Percentiles rank a stretch among this genome's conserved stretches.
These are phyloP conservation scores for Eupithecia vulgata DNA, from an alignment of 2,888 invertebrate genomes.

Conservation along the genomic window DNA sequence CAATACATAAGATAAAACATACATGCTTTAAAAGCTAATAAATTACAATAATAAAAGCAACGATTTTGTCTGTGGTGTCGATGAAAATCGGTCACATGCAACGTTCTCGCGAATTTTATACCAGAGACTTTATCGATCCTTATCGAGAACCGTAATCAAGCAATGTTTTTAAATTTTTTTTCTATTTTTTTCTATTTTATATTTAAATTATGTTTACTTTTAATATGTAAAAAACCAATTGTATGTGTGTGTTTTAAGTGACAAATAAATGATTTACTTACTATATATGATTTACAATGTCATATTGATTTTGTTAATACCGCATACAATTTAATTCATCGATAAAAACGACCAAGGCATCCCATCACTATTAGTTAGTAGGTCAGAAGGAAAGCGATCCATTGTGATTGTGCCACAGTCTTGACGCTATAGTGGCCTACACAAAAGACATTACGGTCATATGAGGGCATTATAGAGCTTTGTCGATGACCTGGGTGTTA, in stretches of 20 bases:
- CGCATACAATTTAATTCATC: background rate
- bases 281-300: no score
- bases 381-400: conserved; percentile 4
- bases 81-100: background rate
- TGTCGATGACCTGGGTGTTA: background rate
- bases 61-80: background rate
- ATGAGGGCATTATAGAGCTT: background rate
- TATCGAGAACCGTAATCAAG: background rate
- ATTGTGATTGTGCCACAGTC: conserved; percentile 1
- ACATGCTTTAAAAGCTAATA: background rate
- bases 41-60: background rate
- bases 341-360: background rate
- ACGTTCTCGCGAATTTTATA: background rate
- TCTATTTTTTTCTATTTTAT: no score
- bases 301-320: background rate
- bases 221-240: no score
- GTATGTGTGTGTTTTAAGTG: no score
- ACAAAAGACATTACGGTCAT: background rate
- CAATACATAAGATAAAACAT: background rate
- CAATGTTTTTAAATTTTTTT: no score
- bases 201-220: no score
- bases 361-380: conserved; percentile 6
- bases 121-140: background rate
- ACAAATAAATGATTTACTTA: no score
- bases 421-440: background rate